Evolutionary conservation across 2,888 invertebrate species (phyloP), one percentile per base, ranked within the genome.

Genomic region (Eledone cirrhosa): DNA sequence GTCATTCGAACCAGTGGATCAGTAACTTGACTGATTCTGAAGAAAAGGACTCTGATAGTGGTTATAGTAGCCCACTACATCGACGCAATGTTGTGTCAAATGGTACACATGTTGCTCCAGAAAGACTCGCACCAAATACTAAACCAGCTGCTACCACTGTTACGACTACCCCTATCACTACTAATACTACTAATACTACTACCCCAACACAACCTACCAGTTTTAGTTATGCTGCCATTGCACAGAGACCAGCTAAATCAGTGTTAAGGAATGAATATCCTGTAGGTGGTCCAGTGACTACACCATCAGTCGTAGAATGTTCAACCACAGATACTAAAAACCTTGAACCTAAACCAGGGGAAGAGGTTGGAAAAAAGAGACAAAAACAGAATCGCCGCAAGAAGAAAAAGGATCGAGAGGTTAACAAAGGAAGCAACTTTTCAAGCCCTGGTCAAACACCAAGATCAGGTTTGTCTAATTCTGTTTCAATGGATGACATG

Each of bases 21-120:
- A 72, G 41, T 47, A 76, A 67, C 24, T 53, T 48, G 74, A 78
- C 48, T 78, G 75, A n/a, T 48, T 79, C 81, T 27, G 82, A 80
- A 69, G 82, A 83, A 24, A 79, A 81, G 22, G 88, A 89, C 79
- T 87, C 87, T 0, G 89, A 89, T 84, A 87, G 87, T 79, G 89
- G 89, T n/a, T 89, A 89, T 83, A 87, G 85, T 80, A 88, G 88
- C 78, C 88, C 88, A 3, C 80, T 86, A 41, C 88, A 88, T 77
- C 82, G 86, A 27, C 82, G 85, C 41, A 89, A 88, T 80, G 83
- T 87, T 48, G 84, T 86, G 8, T 86, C 87, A 16, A 87, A 82
- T 75, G 86, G 85, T 27, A 86, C 85, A 0, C 83, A 85, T 13
- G 65, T 41, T 33, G 77, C 65, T 29, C 63, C 77, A 29, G 65